These are phyloP conservation scores for Heliothis peltigera DNA, from an alignment of 2,888 invertebrate genomes.

Conservation along the genomic window DNA sequence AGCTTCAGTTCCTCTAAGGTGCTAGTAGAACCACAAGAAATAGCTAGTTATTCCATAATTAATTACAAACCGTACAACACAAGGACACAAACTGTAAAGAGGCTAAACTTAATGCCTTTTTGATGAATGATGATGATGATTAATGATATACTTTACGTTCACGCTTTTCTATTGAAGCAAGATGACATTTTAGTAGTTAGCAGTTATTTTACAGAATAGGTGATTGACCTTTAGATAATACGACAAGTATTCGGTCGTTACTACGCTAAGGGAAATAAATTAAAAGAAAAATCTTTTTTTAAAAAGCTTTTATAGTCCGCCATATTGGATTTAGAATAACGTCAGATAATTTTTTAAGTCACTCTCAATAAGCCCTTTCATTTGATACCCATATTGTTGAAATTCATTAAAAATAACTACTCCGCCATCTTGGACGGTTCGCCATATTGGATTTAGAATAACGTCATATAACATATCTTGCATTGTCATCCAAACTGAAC, in stretches of 20 bases:
- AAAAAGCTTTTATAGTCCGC: too few relatives aligned
- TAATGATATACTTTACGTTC: not conserved
- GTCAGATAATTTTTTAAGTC: too few relatives aligned
- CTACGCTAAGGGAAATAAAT: too few relatives aligned
- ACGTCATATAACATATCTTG: too few relatives aligned
- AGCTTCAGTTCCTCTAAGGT: not conserved
- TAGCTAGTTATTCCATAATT: not conserved
- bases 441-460: too few relatives aligned
- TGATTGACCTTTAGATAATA: not conserved
- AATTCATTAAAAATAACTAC: too few relatives aligned
- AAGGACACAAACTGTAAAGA: conserved; percentile 2
- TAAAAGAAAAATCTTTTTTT: too few relatives aligned
- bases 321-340: too few relatives aligned
- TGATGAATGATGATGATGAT: conserved; percentile 2
- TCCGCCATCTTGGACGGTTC: too few relatives aligned
- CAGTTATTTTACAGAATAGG: not conserved
- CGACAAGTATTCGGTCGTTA: not conserved
- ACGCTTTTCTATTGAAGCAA: not conserved
- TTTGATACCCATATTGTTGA: too few relatives aligned
- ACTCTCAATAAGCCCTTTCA: too few relatives aligned
- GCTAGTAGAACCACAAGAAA: not conserved
- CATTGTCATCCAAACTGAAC: too few relatives aligned
- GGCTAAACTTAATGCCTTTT: conserved; percentile 1
- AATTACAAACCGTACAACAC: not conserved
- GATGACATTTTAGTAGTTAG: not conserved